Base-by-base conservation (phyloP, 2,888 invertebrate species). In the Harpalus rufipes region DNA sequence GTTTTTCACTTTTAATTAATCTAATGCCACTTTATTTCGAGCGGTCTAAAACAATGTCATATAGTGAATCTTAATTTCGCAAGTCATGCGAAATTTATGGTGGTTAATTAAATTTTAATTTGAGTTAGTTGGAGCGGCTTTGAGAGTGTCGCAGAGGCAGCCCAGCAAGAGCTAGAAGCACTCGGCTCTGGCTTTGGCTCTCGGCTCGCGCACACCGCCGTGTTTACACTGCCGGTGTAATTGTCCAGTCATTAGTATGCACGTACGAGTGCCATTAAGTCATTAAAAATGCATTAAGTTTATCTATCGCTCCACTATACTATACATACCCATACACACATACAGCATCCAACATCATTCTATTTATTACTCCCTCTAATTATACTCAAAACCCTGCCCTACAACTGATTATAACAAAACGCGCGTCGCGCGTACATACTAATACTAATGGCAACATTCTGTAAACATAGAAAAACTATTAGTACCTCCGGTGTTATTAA, bases 1-100 rank as follows among this genome's bases (percentile, higher is more conserved):
- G 89, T 90, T 90, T 90, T 89, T 90, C 90, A 90, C 90, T 90
- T 90, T 90, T 90, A 91, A 91, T 91, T 91, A 90, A 90, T 90
- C 90, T 89, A 88, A 90, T 89, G 89, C 89, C 89, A 89, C 90
- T 90, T 90, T 90, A 90, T 90, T 85, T 90, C 89, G 88, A 89
- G 89, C 89, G 89, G 89, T 89, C 89, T 88, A 89, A 86, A 90
- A 90, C 90, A 90, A 90, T 90, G 90, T 90, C 90, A 90, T 89
- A 90, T 89, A 90, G 90, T 90, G 90, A 90, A 90, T 91, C 91
- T 90, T 90, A 90, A 90, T 91, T 91, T 90, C 88, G 88, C 88
- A 86, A 88, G 88, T 89, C 89, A 88, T 86, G 87, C 86, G 86
- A 88, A 90, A 91, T 90, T 91, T 91, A 90, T 90, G 89, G 88